phyloP scores from a whole-genome alignment of 2,797 vertebrate genomes.

The Protonibea diacanthus region DNA sequence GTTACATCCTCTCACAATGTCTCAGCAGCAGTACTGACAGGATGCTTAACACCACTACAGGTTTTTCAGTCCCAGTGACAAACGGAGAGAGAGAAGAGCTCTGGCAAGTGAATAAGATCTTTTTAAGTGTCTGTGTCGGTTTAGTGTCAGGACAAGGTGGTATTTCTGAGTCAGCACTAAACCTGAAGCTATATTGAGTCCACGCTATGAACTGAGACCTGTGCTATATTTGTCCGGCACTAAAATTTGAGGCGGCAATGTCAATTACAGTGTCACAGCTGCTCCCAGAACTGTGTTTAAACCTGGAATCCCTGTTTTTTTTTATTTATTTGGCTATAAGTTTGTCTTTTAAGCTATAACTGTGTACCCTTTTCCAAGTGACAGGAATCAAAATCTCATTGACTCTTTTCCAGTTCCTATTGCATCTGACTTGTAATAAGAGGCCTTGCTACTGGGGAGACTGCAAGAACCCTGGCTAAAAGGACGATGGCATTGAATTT shows the following conservation, averaged over 20 bases:
- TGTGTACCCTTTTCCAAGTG: background rate
- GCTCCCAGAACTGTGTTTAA: conserved; percentile 59
- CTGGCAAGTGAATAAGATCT: conserved; percentile 44
- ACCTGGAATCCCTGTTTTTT: conserved; percentile 32
- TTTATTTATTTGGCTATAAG: background rate
- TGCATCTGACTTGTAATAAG: conserved; percentile 15
- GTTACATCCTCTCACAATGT: background rate
- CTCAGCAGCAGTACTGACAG: conserved; percentile 1
- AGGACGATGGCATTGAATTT: conserved; percentile 48
- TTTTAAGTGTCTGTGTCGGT: conserved; percentile 61
- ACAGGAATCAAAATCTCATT: background rate
- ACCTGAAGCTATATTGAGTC: conserved; percentile 71
- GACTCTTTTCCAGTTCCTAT: background rate
- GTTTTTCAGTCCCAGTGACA: conserved; percentile 4
- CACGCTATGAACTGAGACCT: conserved; percentile 64
- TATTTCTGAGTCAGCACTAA: conserved; percentile 83
- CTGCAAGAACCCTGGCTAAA: conserved; percentile 19
- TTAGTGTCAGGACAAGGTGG: conserved; percentile 63
- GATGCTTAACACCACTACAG: background rate
- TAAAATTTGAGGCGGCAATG: conserved; percentile 75
- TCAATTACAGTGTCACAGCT: conserved; percentile 71
- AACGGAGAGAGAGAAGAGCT: conserved; percentile 38
- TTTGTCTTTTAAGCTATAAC: background rate
- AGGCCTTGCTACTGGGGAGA: conserved; percentile 13
- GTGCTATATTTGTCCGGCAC: conserved; percentile 80